phyloP scores from a whole-genome alignment of 1,140 invertebrate species.

The Triops longicaudatus region DNA sequence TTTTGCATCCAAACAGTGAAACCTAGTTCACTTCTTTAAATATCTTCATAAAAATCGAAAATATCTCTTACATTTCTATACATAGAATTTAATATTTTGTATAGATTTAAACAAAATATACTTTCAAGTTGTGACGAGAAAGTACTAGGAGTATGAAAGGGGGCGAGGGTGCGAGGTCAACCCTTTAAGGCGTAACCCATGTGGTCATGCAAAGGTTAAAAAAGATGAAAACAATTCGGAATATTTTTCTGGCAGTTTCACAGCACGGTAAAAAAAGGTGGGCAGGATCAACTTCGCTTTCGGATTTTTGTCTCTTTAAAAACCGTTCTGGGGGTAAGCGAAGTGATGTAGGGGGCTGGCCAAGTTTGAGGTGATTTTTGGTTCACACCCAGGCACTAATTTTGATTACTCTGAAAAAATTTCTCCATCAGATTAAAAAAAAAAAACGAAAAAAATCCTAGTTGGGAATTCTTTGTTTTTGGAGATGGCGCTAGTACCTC shows the following conservation, averaged over 20 bases:
- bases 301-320: too few species aligned
- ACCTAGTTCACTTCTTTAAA: too few species aligned
- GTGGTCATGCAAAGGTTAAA: background rate
- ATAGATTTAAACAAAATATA: too few species aligned
- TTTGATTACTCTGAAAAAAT: background rate
- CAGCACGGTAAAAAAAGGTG: slow-evolving; percentile 9
- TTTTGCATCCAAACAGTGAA: too few species aligned
- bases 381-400: slow-evolving; percentile 1
- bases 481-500: slow-evolving; percentile 60
- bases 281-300: background rate
- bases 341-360: background rate
- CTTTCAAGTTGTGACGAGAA: background rate
- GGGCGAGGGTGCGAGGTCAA: background rate
- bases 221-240: background rate
- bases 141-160: background rate
- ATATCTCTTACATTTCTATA: too few species aligned
- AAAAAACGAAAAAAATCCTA: background rate
- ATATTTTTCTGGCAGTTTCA: background rate
- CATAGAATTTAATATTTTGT: too few species aligned
- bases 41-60: too few species aligned
- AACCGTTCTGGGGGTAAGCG: too few species aligned
- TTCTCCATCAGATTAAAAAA: background rate
- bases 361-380: background rate
- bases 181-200: slow-evolving; percentile 5
- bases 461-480: slow-evolving; percentile 1